Conservation (phyloP, 2,797 vertebrate species). For the Gallinago solitaria region DNA sequence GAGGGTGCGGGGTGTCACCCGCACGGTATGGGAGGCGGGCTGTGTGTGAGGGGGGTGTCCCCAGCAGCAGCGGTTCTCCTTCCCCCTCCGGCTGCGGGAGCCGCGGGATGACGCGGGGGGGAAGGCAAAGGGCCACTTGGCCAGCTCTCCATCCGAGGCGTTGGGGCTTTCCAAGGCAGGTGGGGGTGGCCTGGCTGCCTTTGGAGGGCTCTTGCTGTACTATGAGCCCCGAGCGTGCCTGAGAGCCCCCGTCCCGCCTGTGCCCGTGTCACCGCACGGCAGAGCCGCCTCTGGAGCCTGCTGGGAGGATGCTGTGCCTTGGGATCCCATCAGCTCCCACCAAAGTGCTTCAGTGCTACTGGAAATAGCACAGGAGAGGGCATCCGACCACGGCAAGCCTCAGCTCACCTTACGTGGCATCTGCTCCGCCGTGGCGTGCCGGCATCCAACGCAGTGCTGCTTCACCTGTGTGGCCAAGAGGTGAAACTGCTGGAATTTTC, state of each 20-base stretch:
- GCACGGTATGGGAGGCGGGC: rapidly evolving
- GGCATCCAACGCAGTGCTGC: rapidly evolving
- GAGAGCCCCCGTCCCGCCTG: not conserved
- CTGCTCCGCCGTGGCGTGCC: rapidly evolving
- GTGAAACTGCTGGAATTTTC: not conserved
- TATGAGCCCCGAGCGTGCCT: not conserved
- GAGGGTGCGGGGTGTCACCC: rapidly evolving
- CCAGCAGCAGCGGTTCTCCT: not conserved
- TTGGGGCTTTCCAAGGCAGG: not conserved
- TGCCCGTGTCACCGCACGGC: rapidly evolving
- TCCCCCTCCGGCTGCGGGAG: not conserved
- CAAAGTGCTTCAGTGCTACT: not conserved
- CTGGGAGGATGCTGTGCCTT: not conserved
- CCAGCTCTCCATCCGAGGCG: rapidly evolving
- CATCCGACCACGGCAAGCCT: not conserved
- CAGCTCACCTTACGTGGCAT: rapidly evolving
- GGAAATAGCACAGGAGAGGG: not conserved
- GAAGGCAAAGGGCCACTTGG: not conserved
- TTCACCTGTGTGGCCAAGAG: not conserved
- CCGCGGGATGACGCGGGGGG: not conserved
- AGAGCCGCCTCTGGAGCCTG: not conserved
- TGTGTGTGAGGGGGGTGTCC: rapidly evolving
- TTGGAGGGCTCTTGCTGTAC: not conserved
- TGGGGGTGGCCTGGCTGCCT: not conserved
- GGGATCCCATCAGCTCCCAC: not conserved